These are phyloP conservation scores for Amblyopsis rosae DNA, from an alignment of 2,113 vertebrate genomes.

Conservation along the genomic window DNA sequence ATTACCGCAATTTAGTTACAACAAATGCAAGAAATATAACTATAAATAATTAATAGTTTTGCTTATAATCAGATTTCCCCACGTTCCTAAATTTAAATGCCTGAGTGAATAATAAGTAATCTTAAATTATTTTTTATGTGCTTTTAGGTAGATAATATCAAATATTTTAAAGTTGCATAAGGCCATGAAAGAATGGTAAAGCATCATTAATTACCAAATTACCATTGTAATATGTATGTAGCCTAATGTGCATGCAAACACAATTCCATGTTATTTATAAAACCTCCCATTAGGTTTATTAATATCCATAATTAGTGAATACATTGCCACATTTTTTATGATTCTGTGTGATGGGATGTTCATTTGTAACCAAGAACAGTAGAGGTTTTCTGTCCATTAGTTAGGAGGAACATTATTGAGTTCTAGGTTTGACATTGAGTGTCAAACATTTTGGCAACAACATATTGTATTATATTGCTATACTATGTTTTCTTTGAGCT, in stretches of 20 bases:
- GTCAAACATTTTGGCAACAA: neutral
- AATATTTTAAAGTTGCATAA: conserved; percentile 56
- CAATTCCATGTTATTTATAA: neutral
- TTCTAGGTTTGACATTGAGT: neutral
- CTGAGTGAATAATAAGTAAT: conserved; percentile 54
- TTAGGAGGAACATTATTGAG: neutral
- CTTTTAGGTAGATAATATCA: conserved; percentile 48
- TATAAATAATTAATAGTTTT: conserved; percentile 30
- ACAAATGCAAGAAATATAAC: neutral
- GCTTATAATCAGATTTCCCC: neutral
- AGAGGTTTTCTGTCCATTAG: too few species aligned
- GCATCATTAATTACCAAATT: conserved; percentile 31
- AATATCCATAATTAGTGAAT: neutral
- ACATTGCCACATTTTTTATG: neutral
- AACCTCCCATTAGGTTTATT: neutral
- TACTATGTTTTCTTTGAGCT: neutral
- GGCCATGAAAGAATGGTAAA: conserved; percentile 59
- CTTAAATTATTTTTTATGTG: conserved; percentile 52
- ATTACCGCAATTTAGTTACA: conserved; percentile 31
- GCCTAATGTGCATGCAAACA: neutral
- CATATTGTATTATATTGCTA: neutral
- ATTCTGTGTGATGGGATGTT: neutral
- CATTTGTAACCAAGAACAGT: neutral
- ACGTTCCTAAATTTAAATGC: conserved; percentile 41
- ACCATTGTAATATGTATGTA: conserved; percentile 4